Conservation (phyloP, 1,140 invertebrate species). For the Teleopsis dalmanni region DNA sequence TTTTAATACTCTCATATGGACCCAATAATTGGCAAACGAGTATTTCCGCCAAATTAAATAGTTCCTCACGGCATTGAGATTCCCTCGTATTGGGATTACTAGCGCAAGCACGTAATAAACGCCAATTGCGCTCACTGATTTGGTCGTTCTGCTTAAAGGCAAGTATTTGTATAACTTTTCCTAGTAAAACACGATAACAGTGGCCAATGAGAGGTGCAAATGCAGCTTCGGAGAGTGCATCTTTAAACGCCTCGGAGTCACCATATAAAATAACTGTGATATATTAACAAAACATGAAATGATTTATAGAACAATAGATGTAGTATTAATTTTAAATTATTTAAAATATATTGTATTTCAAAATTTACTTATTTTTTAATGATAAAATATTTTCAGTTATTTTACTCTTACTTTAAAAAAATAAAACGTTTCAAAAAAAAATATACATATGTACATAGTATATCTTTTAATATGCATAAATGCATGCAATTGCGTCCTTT, state of each 20-base stretch:
- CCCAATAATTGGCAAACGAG: conserved; percentile 35
- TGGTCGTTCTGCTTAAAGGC: conserved; percentile 33
- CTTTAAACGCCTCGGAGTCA: conserved; percentile 16
- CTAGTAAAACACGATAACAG: conserved; percentile 27
- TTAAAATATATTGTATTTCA: too few species aligned
- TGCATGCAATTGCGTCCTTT: too few species aligned
- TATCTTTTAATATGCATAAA: too few species aligned
- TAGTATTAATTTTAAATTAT: too few species aligned
- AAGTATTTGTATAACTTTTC: conserved; percentile 32
- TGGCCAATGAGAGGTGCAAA: conserved; percentile 32
- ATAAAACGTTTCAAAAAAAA: too few species aligned
- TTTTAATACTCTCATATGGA: conserved; percentile 34
- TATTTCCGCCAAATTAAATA: conserved; percentile 37
- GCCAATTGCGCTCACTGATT: conserved; percentile 31
- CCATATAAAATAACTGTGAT: conserved; percentile 25
- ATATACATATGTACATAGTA: too few species aligned
- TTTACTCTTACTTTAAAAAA: too few species aligned
- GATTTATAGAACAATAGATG: too few species aligned
- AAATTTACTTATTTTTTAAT: too few species aligned
- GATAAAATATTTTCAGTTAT: too few species aligned
- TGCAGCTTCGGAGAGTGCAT: conserved; percentile 21
- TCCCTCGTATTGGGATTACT: conserved; percentile 27
- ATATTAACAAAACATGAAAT: not conserved
- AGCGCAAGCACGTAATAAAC: conserved; percentile 27
- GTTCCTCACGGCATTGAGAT: conserved; percentile 25